Conservation (phyloP, 2,113 vertebrate species). For the Daboia siamensis region DNA sequence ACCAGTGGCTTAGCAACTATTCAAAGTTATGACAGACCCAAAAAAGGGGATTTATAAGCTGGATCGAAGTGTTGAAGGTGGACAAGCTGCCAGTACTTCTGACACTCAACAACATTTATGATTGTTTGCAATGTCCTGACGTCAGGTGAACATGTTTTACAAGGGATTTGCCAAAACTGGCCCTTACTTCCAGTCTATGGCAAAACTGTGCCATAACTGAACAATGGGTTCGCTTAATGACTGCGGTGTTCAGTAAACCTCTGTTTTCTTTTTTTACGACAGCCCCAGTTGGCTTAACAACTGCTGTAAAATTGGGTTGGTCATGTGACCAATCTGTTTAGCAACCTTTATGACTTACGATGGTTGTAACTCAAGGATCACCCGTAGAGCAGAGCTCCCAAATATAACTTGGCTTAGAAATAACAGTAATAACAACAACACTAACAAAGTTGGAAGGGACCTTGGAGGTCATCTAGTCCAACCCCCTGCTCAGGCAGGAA, state of each 20-base stretch:
- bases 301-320: neutral
- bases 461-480: too few species aligned
- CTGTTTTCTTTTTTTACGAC: neutral
- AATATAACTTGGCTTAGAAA: neutral
- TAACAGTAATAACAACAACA: too few species aligned
- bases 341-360: neutral
- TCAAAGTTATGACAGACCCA: neutral
- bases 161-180: neutral
- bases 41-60: neutral
- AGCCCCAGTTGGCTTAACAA: neutral
- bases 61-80: neutral
- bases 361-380: neutral
- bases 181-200: neutral
- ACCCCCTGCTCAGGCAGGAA: too few species aligned
- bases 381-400: neutral
- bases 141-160: neutral
- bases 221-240: too few species aligned
- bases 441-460: too few species aligned
- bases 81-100: too few species aligned
- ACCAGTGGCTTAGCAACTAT: neutral
- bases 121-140: neutral
- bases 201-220: neutral
- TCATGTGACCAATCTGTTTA: neutral
- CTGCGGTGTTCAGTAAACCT: neutral
- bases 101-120: neutral